Evolutionary conservation across 2,888 invertebrate genomes (phyloP).

Genomic region (Cheilosia vernalis): DNA sequence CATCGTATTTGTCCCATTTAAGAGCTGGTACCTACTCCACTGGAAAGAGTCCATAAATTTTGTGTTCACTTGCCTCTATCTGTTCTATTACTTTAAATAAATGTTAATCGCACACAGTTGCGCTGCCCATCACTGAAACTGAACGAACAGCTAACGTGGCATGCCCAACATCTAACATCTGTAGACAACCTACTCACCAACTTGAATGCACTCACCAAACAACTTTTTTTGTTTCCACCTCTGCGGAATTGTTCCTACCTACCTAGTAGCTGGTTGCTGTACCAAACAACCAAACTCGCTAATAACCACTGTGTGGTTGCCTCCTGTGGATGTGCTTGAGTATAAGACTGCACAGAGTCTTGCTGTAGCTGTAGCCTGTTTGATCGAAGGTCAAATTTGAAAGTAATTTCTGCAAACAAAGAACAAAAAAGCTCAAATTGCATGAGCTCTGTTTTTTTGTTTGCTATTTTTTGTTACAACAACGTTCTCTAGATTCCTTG

Average conservation of each 20-base stretch:
- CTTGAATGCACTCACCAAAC: slow-evolving; percentile 11
- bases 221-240: neutral
- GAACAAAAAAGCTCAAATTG: slow-evolving; percentile 30
- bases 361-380: slow-evolving; percentile 41
- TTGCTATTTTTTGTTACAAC: neutral
- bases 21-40: too few relatives aligned
- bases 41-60: too few relatives aligned
- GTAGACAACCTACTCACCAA: slow-evolving; percentile 27
- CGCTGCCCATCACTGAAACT: neutral
- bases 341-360: slow-evolving; percentile 1
- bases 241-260: slow-evolving; percentile 4
- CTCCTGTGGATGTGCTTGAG: slow-evolving; percentile 39
- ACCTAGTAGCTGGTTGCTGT: neutral
- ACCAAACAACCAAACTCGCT: slow-evolving; percentile 44
- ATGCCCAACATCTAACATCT: slow-evolving; percentile 17
- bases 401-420: slow-evolving; percentile 63
- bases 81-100: too few relatives aligned
- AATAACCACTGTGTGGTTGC: slow-evolving; percentile 26
- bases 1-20: too few relatives aligned
- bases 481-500: slow-evolving; percentile 43
- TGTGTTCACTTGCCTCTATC: too few relatives aligned
- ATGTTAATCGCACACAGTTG: neutral
- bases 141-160: neutral
- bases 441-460: neutral
- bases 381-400: slow-evolving; percentile 64